Base-by-base conservation (phyloP, 1,140 invertebrate genomes). In the Hormaphis cornu region DNA sequence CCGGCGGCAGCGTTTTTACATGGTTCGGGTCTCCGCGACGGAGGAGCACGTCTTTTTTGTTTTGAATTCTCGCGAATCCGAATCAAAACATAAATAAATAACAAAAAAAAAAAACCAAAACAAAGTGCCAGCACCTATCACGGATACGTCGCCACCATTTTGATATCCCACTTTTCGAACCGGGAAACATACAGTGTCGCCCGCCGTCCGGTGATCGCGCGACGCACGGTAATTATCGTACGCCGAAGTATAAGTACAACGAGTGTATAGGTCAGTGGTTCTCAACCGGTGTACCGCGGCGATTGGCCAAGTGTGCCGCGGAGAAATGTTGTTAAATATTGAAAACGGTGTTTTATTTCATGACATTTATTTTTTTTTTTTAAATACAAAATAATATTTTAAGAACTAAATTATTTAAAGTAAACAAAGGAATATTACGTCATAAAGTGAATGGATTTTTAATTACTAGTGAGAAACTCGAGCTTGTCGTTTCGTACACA, bases 81-180 rank as follows among this genome's bases (percentile, higher is more conserved):
- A 63, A 66, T 50, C 61, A 66, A 50, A 66, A 66, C 61, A 61
- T 61, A 66, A 66, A 66, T 66, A 66, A 48, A 66, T 50, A 66
- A 46, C 44, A 66, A 61, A 66, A 66, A 42, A 66, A 66, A 66
- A 40, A n/a, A n/a, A n/a, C 6, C 42, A 46, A 46, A 46, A 46
- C 42, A 46, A 46, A 46, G 18, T 46, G 18, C 42, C 37, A n/a
- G n/a, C 46, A 63, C 58, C 40, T 50, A 66, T 66, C 61, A 66
- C 61, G 18, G 35, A 66, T 48, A 24, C 14, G 61, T 66, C 28
- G 61, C 61, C 61, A 66, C 61, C 61, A 66, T 66, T 66, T 66
- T 66, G 61, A 66, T 66, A 66, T 66, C 61, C 61, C 61, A 66
- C 61, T 66, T 48, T 66, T 66, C 35, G 40, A 66, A 66, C 61